Conservation (phyloP, 2,888 invertebrate genomes). For the Noctua janthina region DNA sequence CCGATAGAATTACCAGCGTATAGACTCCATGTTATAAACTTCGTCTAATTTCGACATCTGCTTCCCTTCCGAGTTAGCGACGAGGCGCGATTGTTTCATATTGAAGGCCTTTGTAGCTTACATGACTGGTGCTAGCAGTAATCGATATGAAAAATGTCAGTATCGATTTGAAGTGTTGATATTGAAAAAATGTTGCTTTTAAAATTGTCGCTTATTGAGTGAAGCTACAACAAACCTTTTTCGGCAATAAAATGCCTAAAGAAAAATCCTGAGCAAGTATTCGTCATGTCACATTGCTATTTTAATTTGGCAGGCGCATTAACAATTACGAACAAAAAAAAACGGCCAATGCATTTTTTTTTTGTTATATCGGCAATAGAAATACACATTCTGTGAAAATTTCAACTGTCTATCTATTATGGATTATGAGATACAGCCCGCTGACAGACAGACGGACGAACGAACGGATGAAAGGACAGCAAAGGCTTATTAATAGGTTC, state of each 20-base stretch:
- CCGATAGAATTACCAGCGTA: slow-evolving; percentile 13
- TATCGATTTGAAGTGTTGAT: background rate
- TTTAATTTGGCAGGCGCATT: background rate
- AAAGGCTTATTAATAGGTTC: no score
- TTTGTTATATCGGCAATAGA: no score
- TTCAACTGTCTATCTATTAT: no score
- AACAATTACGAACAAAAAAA: background rate
- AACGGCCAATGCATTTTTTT: no score
- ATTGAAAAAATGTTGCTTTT: background rate
- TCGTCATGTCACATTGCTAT: slow-evolving; percentile 1
- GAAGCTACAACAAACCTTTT: background rate
- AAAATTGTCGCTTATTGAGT: background rate
- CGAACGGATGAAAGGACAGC: no score
- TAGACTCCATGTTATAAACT: slow-evolving; percentile 36
- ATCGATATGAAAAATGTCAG: slow-evolving; percentile 9
- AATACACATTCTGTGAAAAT: no score
- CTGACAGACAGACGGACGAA: no score
- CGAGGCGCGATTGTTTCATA: slow-evolving; percentile 32
- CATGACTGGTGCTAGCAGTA: background rate
- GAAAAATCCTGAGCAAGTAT: background rate
- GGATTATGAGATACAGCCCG: no score
- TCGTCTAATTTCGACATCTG: slow-evolving; percentile 44
- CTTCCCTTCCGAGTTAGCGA: slow-evolving; percentile 31
- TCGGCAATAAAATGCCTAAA: background rate
- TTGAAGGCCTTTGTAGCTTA: slow-evolving; percentile 17